Percentiles rank a stretch among this genome's conserved stretches.
Evolutionary conservation across 2,888 invertebrate genomes (phyloP).

Genomic region (Corbicula japonica): DNA sequence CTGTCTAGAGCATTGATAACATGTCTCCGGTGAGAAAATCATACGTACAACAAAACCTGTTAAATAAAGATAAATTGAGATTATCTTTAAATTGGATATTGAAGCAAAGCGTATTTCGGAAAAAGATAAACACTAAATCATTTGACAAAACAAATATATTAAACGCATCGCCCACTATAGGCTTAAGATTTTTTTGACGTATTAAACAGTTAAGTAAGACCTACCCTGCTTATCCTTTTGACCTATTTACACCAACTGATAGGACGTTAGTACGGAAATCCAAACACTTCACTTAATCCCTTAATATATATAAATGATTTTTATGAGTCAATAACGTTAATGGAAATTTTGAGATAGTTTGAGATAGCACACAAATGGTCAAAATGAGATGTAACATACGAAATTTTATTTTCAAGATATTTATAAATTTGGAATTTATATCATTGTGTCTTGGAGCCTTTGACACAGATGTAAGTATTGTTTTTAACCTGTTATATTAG

Average conservation of each 20-base stretch:
- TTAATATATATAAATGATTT: no score
- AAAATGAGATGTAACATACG: neutral
- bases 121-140: no score
- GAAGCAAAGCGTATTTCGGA: no score
- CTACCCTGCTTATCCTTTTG: conserved; percentile 8
- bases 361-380: neutral
- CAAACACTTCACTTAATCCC: neutral
- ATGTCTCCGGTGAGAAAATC: no score
- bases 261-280: conserved; percentile 26
- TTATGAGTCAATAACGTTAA: no score
- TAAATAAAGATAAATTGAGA: no score
- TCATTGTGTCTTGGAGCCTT: conserved; percentile 8
- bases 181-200: conserved; percentile 34
- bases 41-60: no score
- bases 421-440: neutral
- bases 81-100: no score
- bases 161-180: no score
- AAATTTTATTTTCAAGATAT: neutral
- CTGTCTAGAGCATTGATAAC: no score
- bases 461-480: conserved; percentile 30
- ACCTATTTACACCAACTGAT: conserved; percentile 27
- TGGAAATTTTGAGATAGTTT: neutral
- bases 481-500: neutral
- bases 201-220: conserved; percentile 3
- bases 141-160: no score